These are phyloP conservation scores for Muricea muricata DNA, from an alignment of 92 coral and sea anemone species.

Conservation along the genomic window DNA sequence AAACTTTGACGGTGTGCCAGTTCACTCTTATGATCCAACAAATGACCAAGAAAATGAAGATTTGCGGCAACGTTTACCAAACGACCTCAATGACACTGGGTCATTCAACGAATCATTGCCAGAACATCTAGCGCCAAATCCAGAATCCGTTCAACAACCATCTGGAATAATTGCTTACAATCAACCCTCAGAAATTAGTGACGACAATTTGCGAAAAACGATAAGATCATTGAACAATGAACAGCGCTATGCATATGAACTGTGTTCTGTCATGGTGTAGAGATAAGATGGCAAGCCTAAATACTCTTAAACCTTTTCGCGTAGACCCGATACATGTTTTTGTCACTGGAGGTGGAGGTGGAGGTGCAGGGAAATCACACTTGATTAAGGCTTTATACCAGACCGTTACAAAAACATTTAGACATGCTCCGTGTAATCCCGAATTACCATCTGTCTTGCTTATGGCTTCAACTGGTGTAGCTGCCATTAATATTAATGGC, in stretches of 20 bases:
- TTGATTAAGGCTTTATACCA: constrained; percentile 56
- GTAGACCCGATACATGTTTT: constrained; percentile 34
- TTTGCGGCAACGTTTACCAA: constrained; percentile 36
- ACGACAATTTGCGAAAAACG: constrained; percentile 61
- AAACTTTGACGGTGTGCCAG: constrained; percentile 36
- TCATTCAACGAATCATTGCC: constrained; percentile 52
- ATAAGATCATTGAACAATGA: constrained; percentile 68
- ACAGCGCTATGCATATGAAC: constrained; percentile 54
- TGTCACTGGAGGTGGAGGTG: constrained; percentile 73
- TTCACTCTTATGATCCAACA: constrained; percentile 62
- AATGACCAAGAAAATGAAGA: constrained; percentile 66
- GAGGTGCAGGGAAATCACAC: constrained; percentile 71
- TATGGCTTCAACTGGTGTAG: constrained; percentile 74
- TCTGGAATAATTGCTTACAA: neutral
- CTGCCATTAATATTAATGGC: constrained; percentile 67
- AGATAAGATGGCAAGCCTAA: constrained; percentile 53
- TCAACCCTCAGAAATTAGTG: constrained; percentile 72
- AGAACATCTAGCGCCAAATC: constrained; percentile 46
- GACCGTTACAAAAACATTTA: constrained; percentile 62
- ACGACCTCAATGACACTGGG: constrained; percentile 7
- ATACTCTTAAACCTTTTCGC: constrained; percentile 54
- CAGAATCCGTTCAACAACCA: neutral
- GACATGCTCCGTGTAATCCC: constrained; percentile 62
- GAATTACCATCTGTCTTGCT: constrained; percentile 61
- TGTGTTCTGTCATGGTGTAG: constrained; percentile 14